phyloP scores from a whole-genome alignment of 2,797 vertebrate species.

The Phoeniculus purpureus region DNA sequence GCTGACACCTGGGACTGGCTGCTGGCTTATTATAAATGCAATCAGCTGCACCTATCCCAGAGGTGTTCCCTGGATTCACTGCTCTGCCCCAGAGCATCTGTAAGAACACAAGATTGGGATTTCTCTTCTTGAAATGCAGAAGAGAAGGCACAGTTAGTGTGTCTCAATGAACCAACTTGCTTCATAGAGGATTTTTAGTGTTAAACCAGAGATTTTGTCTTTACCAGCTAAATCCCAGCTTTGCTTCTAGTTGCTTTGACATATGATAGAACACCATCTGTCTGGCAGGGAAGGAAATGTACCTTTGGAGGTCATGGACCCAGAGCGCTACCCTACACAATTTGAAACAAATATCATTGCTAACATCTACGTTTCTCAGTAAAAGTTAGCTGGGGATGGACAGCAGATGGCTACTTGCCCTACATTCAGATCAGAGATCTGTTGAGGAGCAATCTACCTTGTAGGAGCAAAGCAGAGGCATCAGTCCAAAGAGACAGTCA shows the following conservation, averaged over 20 bases:
- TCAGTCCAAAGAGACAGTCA: neutral
- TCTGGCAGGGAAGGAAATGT: neutral
- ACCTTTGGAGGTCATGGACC: neutral
- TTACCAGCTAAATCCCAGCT: neutral
- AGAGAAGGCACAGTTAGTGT: neutral
- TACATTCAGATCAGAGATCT: neutral
- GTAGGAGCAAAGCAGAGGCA: neutral
- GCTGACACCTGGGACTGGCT: neutral
- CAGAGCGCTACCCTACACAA: neutral
- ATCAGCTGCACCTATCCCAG: neutral
- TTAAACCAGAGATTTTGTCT: neutral
- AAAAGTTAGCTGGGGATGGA: neutral
- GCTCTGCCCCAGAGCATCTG: neutral
- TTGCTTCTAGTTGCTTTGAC: neutral
- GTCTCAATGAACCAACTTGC: neutral
- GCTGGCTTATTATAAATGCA: neutral
- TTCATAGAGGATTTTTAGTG: neutral
- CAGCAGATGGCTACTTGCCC: neutral
- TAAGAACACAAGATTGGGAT: neutral
- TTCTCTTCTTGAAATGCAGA: neutral
- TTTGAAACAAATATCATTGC: neutral
- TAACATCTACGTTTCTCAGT: neutral
- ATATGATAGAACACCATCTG: neutral
- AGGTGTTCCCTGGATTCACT: neutral
- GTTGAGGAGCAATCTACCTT: rapidly evolving